A percentile compares a stretch with the other conserved stretches of the same genome.
Evolutionary conservation across 2,888 invertebrate species (phyloP).

Genomic region (Melinaea marsaeus): DNA sequence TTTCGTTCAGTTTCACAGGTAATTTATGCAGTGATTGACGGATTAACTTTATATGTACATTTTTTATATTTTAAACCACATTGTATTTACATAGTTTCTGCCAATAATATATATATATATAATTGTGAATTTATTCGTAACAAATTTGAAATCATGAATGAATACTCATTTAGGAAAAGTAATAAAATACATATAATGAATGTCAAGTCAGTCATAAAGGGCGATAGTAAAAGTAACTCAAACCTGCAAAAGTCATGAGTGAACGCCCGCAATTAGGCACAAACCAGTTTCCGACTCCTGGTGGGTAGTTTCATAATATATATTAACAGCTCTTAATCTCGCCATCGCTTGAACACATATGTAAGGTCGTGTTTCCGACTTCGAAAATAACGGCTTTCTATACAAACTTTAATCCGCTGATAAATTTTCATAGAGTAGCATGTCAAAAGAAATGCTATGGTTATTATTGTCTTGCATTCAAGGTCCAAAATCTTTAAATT

Average conservation of each 20-base stretch:
- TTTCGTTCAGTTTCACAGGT: slow-evolving; percentile 10
- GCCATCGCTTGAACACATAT: too few species aligned
- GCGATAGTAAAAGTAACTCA: slow-evolving; percentile 4
- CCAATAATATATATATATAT: neutral
- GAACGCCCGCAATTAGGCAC: neutral
- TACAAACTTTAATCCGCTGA: too few species aligned
- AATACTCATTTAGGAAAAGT: neutral
- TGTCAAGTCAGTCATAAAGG: neutral
- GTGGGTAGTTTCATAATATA: slow-evolving; percentile 2
- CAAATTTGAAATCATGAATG: neutral
- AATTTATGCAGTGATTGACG: slow-evolving; percentile 11
- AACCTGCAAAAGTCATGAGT: slow-evolving; percentile 5
- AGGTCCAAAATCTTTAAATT: too few species aligned
- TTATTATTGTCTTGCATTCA: too few species aligned
- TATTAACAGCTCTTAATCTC: neutral
- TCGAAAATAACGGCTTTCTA: too few species aligned
- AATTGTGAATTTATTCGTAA: neutral
- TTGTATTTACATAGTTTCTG: neutral
- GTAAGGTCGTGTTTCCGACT: too few species aligned
- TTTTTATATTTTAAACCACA: neutral
- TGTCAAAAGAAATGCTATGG: too few species aligned
- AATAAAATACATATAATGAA: slow-evolving; percentile 1
- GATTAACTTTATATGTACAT: neutral
- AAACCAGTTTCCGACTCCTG: neutral
- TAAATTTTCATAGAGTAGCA: too few species aligned